Evolutionary conservation across 2,113 vertebrate species (phyloP).

Genomic region (Nycticebus coucang): DNA sequence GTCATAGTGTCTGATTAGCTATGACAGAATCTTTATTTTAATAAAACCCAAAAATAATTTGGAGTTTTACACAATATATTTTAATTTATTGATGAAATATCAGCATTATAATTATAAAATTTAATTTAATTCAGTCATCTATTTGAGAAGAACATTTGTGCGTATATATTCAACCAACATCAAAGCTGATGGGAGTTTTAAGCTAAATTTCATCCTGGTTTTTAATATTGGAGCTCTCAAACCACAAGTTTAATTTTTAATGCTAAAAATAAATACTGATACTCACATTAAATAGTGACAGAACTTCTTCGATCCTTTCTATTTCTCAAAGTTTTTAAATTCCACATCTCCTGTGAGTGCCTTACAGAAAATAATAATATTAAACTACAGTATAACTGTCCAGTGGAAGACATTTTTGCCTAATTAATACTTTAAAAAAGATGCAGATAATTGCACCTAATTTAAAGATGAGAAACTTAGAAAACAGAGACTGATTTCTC

Average conservation of each 20-base stretch:
- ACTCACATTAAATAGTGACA: neutral
- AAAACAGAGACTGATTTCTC: neutral
- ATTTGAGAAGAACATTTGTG: slow-evolving; percentile 46
- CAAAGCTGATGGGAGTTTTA: neutral
- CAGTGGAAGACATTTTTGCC: neutral
- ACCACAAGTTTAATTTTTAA: slow-evolving; percentile 5
- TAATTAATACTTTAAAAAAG: neutral
- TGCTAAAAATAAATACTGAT: neutral
- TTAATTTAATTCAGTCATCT: slow-evolving; percentile 67
- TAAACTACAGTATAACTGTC: neutral
- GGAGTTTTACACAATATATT: slow-evolving; percentile 60
- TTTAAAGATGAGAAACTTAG: slow-evolving; percentile 21
- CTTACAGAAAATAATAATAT: neutral
- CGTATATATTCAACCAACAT: neutral
- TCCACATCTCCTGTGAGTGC: neutral
- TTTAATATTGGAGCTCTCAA: neutral
- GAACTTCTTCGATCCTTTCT: neutral
- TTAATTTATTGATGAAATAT: slow-evolving; percentile 50
- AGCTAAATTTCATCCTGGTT: neutral
- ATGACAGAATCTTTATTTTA: slow-evolving; percentile 38
- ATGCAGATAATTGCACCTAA: neutral
- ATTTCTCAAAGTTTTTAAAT: neutral
- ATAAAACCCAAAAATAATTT: slow-evolving; percentile 63
- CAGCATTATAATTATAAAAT: slow-evolving; percentile 55
- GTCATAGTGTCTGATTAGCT: slow-evolving; percentile 59